Evolutionary conservation across 2,797 vertebrate species (phyloP).

Genomic region (Adrianichthys oophorus): DNA sequence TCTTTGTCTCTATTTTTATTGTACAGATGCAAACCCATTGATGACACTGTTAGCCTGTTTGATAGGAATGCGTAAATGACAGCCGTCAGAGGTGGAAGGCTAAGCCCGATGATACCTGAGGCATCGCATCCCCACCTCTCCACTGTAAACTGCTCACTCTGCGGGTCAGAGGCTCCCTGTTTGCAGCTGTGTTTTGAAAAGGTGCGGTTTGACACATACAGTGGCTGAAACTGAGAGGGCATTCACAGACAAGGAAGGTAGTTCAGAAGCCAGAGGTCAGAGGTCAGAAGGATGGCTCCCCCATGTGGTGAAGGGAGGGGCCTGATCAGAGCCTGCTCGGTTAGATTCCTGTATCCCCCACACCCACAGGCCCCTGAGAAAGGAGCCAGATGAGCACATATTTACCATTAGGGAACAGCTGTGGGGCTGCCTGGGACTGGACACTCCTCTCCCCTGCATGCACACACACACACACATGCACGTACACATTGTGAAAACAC

Average conservation of each 20-base stretch:
- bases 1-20: too few relatives aligned
- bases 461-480: slow-evolving; percentile 76
- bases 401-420: slow-evolving; percentile 99
- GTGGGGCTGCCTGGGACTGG: slow-evolving; percentile 91
- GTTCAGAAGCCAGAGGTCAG: slow-evolving; percentile 54
- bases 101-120: neutral
- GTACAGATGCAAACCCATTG: too few relatives aligned
- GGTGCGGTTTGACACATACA: slow-evolving; percentile 58
- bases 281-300: slow-evolving; percentile 67
- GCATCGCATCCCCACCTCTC: neutral
- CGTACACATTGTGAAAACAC: slow-evolving; percentile 76
- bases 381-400: slow-evolving; percentile 88
- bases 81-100: too few relatives aligned
- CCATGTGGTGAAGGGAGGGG: slow-evolving; percentile 55
- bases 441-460: slow-evolving; percentile 97
- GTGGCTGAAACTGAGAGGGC: slow-evolving; percentile 72
- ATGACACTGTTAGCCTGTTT: too few relatives aligned
- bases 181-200: slow-evolving; percentile 71
- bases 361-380: slow-evolving; percentile 71
- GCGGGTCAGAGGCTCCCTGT: slow-evolving; percentile 28
- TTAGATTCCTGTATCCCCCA: slow-evolving; percentile 70
- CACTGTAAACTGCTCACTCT: slow-evolving; percentile 12
- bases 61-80: too few relatives aligned
- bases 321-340: slow-evolving; percentile 61
- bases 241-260: slow-evolving; percentile 71